A percentile compares a stretch with the other conserved stretches of the same genome.
Conservation (phyloP, 2,113 vertebrate genomes). For the Saccopteryx leptura region DNA sequence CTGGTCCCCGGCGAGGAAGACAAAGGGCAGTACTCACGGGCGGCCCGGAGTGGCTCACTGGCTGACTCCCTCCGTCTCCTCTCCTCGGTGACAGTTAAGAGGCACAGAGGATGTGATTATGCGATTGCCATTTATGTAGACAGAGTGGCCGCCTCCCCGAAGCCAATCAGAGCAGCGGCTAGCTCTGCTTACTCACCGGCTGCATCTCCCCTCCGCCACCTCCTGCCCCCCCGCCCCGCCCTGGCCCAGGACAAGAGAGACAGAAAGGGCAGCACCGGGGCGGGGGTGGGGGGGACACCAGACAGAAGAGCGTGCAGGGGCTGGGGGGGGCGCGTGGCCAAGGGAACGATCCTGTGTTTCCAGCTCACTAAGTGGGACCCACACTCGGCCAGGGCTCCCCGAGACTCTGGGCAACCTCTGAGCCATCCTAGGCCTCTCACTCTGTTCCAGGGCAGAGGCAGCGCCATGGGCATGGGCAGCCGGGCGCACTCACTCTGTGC, state of each 20-base stretch:
- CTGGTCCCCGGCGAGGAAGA: conserved; percentile 47
- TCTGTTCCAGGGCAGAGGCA: background rate
- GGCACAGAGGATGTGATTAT: conserved; percentile 82
- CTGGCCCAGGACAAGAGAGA: background rate
- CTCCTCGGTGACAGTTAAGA: conserved; percentile 85
- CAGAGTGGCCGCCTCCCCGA: conserved; percentile 81
- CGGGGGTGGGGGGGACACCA: no score
- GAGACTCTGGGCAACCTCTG: background rate
- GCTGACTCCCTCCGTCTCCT: conserved; percentile 57
- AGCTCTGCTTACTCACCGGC: conserved; percentile 79
- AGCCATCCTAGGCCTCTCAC: background rate
- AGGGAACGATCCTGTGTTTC: background rate
- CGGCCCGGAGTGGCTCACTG: conserved; percentile 32
- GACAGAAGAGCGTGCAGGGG: fast-evolving
- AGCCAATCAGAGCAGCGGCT: conserved; percentile 88
- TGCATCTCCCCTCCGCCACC: conserved; percentile 70
- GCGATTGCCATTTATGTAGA: conserved; percentile 86
- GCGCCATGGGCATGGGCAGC: fast-evolving
- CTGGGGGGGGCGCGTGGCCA: background rate
- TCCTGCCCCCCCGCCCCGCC: background rate
- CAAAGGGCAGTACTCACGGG: conserved; percentile 87
- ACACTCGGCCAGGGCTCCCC: background rate
- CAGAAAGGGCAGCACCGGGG: background rate
- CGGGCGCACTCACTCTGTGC: fast-evolving
- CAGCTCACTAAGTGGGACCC: fast-evolving